Evolutionary conservation across 2,888 invertebrate species (phyloP).

Genomic region (Abrostola tripartita): DNA sequence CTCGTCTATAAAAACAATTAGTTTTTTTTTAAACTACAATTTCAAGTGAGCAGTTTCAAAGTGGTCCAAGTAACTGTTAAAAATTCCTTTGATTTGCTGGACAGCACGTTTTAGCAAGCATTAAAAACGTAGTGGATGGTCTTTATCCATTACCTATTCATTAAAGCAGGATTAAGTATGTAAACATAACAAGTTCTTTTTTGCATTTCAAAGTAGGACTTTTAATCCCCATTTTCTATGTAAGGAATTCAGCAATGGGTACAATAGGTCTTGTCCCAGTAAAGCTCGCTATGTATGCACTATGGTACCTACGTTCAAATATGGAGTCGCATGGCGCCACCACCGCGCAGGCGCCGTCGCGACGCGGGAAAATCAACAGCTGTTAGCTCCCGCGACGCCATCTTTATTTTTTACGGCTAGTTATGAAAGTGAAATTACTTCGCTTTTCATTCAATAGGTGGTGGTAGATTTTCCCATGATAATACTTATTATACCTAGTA

Average conservation of each 20-base stretch:
- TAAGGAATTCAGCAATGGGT: constrained; percentile 26
- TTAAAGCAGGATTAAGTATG: too few species aligned
- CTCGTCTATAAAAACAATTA: too few species aligned
- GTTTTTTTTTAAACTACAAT: too few species aligned
- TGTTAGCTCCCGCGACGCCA: constrained; percentile 46
- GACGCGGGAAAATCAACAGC: constrained; percentile 71
- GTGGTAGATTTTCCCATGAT: constrained; percentile 43
- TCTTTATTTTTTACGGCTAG: constrained; percentile 39
- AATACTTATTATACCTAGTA: background rate
- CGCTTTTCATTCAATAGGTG: constrained; percentile 27
- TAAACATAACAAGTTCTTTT: background rate
- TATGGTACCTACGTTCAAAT: constrained; percentile 43
- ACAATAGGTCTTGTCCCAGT: constrained; percentile 48
- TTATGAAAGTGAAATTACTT: constrained; percentile 49
- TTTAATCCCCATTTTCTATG: background rate
- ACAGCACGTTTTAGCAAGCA: too few species aligned
- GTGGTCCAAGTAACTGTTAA: too few species aligned
- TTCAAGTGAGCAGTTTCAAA: too few species aligned
- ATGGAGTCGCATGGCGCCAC: constrained; percentile 57
- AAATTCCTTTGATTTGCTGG: too few species aligned
- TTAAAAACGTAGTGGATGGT: too few species aligned
- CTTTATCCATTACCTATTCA: too few species aligned
- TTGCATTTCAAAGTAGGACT: background rate
- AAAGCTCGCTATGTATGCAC: constrained; percentile 43
- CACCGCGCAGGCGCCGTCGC: constrained; percentile 65